Evolutionary conservation across 64 coral and sea anemone genomes (phyloP).

Genomic region (Cladopsammia gracilis): DNA sequence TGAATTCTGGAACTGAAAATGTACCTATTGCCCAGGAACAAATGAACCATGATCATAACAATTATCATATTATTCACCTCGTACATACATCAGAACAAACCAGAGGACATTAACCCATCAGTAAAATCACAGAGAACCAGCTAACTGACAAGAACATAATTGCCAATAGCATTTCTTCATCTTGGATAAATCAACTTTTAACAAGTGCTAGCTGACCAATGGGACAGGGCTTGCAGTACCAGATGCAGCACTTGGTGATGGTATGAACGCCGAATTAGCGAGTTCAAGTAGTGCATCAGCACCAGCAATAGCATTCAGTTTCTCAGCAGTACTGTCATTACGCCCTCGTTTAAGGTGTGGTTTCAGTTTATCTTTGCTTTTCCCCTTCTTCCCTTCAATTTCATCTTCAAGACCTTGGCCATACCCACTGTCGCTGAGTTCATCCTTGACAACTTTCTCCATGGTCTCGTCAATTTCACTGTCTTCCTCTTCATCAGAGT

Average conservation of each 20-base stretch:
- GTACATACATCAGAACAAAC: not conserved
- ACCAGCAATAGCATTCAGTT: conserved; percentile 89
- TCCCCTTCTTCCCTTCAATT: conserved; percentile 56
- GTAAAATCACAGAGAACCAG: not conserved
- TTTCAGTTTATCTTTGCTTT: not conserved
- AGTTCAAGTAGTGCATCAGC: conserved; percentile 89
- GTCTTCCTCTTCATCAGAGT: conserved; percentile 89
- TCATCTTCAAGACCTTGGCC: conserved; percentile 83
- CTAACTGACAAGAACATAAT: not conserved
- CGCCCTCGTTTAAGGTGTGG: conserved; percentile 24
- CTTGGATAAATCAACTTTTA: not conserved
- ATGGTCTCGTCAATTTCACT: conserved; percentile 94
- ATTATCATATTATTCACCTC: not conserved
- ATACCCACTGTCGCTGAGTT: conserved; percentile 85
- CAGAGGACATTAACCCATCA: not conserved
- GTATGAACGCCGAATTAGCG: conserved; percentile 81
- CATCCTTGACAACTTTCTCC: conserved; percentile 80
- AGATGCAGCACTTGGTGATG: conserved; percentile 25
- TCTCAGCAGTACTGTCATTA: conserved; percentile 74
- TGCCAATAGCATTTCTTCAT: no score
- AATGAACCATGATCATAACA: no score
- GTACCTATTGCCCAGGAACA: not conserved
- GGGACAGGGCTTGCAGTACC: conserved; percentile 55
- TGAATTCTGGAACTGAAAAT: not conserved
- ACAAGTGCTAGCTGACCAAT: conserved; percentile 48